Evolutionary conservation across 1,140 invertebrate species (phyloP).

Genomic region (Varroa destructor): DNA sequence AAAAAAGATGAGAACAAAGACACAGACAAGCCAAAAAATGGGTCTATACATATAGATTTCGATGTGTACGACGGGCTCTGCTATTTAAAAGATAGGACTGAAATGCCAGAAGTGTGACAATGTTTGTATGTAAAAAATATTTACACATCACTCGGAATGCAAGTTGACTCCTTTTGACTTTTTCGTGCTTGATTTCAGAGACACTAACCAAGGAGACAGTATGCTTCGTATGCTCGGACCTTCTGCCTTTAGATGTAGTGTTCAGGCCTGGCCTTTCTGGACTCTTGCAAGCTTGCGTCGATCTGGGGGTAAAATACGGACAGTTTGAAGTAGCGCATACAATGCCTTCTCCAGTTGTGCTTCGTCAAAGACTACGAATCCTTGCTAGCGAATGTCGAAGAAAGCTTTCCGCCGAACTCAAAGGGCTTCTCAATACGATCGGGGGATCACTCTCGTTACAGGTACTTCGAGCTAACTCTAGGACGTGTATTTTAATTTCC

Average conservation of each 20-base stretch:
- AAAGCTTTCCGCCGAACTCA: not conserved
- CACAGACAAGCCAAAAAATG: too few species aligned
- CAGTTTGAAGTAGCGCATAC: constrained; percentile 14
- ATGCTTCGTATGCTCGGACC: constrained; percentile 17
- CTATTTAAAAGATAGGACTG: too few species aligned
- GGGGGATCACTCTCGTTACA: constrained; percentile 14
- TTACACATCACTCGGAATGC: too few species aligned
- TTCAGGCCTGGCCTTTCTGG: not conserved
- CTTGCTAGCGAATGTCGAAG: constrained; percentile 7
- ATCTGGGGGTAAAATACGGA: constrained; percentile 15
- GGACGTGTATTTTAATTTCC: too few species aligned
- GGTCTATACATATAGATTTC: too few species aligned
- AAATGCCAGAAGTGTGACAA: too few species aligned
- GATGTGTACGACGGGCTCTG: too few species aligned
- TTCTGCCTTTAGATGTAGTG: not conserved
- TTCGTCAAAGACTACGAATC: not conserved
- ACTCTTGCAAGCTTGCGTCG: constrained; percentile 14
- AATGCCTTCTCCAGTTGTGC: not conserved
- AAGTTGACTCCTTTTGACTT: too few species aligned
- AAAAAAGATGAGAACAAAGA: too few species aligned
- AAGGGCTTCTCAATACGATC: constrained; percentile 5
- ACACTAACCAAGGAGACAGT: constrained; percentile 12
- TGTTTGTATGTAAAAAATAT: too few species aligned
- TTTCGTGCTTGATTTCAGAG: not conserved
- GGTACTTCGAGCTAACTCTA: not conserved